These are phyloP conservation scores for Xenopus petersii DNA, from an alignment of 2,797 vertebrate species.

Conservation along the genomic window DNA sequence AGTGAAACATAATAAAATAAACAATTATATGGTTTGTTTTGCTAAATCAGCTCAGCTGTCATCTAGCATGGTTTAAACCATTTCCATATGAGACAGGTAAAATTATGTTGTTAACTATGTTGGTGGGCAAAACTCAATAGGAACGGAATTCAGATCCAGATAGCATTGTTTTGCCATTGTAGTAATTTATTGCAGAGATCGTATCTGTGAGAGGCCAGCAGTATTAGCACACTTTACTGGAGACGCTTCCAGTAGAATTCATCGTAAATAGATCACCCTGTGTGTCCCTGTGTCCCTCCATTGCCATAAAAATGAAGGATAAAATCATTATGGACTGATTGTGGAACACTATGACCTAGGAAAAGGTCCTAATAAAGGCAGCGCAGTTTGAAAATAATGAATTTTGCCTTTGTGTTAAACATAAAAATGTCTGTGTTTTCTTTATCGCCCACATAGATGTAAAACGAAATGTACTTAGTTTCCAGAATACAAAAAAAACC, in stretches of 20 bases:
- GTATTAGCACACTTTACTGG: slow-evolving; percentile 7
- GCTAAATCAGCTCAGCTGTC: slow-evolving; percentile 40
- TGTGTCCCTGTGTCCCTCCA: slow-evolving; percentile 8
- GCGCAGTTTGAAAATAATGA: neutral
- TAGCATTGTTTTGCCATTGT: slow-evolving; percentile 29
- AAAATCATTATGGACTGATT: neutral
- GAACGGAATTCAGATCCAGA: slow-evolving; percentile 12
- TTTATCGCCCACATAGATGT: no score
- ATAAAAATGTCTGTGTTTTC: no score
- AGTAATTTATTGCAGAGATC: slow-evolving; percentile 29
- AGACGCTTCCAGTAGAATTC: slow-evolving; percentile 10
- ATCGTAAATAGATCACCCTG: slow-evolving; percentile 19
- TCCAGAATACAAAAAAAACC: no score
- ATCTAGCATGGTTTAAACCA: slow-evolving; percentile 25
- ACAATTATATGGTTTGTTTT: slow-evolving; percentile 40
- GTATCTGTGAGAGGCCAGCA: slow-evolving; percentile 13
- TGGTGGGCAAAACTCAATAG: slow-evolving; percentile 30
- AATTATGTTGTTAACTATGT: slow-evolving; percentile 20
- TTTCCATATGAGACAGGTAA: slow-evolving; percentile 48
- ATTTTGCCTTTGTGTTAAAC: neutral
- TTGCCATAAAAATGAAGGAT: slow-evolving; percentile 10
- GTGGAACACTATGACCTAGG: slow-evolving; percentile 31
- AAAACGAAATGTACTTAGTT: no score
- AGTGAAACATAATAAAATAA: slow-evolving; percentile 34
- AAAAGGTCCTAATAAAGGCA: slow-evolving; percentile 1